Conservation (phyloP, 2,888 invertebrate species). For the Apamea monoglypha region DNA sequence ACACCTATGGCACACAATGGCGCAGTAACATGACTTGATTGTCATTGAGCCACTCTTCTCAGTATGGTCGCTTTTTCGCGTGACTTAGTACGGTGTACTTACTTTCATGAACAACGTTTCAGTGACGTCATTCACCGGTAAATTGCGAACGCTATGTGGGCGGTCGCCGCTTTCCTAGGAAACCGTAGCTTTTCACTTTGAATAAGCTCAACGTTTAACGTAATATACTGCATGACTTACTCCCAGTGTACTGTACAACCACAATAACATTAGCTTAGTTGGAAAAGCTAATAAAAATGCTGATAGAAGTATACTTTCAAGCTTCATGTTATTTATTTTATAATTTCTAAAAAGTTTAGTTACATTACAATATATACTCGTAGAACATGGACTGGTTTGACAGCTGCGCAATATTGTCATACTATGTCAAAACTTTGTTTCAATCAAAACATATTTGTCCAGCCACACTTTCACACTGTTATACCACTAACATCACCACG, state of each 20-base stretch:
- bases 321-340: not conserved
- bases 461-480: not conserved
- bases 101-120: not conserved
- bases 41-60: not conserved
- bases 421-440: not conserved
- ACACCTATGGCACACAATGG: not conserved
- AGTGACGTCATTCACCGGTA: not conserved
- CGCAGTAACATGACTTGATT: not conserved
- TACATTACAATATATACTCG: no score
- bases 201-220: not conserved
- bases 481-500: not conserved
- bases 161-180: not conserved
- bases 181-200: not conserved
- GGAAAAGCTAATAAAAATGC: not conserved
- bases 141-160: not conserved
- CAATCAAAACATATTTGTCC: not conserved
- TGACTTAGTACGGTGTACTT: not conserved
- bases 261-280: not conserved
- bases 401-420: not conserved
- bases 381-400: not conserved
- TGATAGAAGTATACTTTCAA: not conserved
- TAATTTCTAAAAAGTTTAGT: not conserved
- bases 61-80: no score
- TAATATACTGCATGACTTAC: not conserved
- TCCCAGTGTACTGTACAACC: not conserved